phyloP scores from a whole-genome alignment of 2,888 invertebrate genomes.

The Gasteruption jaculator region DNA sequence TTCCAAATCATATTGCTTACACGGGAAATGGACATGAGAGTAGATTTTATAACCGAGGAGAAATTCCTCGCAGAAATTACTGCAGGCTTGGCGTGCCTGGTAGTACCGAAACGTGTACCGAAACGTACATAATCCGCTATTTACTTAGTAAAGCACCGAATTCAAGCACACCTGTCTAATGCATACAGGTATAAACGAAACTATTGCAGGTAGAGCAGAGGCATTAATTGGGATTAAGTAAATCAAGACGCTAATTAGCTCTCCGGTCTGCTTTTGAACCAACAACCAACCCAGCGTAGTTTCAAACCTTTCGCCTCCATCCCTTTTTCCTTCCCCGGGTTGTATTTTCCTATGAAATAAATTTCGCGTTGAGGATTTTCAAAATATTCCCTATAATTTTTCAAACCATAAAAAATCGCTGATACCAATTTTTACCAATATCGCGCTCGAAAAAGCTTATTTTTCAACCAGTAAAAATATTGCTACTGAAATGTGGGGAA shows the following conservation, averaged over 20 bases:
- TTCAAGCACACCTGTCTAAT: slow-evolving; percentile 29
- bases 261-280: slow-evolving; percentile 32
- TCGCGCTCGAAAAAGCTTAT: no score
- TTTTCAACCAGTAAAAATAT: no score
- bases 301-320: slow-evolving; percentile 20
- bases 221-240: slow-evolving; percentile 53
- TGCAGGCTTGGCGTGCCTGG: not conserved
- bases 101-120: slow-evolving; percentile 32
- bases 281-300: slow-evolving; percentile 17
- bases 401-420: no score
- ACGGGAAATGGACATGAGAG: no score
- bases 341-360: slow-evolving; percentile 21
- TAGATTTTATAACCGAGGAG: no score
- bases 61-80: no score
- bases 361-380: no score
- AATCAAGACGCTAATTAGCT: slow-evolving; percentile 53
- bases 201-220: slow-evolving; percentile 35
- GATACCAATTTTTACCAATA: no score
- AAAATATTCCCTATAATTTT: no score
- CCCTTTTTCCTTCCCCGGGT: slow-evolving; percentile 21
- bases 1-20: no score
- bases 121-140: slow-evolving; percentile 48
- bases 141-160: slow-evolving; percentile 40
- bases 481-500: no score
- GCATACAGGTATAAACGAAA: slow-evolving; percentile 23